phyloP scores from a whole-genome alignment of 2,888 invertebrate genomes.

The Aricia artaxerxes region DNA sequence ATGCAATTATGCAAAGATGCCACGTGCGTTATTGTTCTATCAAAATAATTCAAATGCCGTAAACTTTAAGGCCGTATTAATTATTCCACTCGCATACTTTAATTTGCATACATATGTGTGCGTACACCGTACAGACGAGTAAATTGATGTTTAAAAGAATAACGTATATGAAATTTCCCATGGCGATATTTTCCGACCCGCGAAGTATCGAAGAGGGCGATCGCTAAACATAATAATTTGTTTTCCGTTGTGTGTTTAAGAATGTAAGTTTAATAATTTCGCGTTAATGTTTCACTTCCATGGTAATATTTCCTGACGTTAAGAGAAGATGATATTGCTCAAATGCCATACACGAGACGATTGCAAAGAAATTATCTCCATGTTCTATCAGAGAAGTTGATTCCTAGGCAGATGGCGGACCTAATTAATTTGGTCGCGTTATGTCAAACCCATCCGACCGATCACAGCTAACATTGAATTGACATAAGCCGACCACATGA shows the following conservation, averaged over 20 bases:
- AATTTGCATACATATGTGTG: neutral
- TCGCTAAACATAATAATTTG: neutral
- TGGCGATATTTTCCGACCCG: neutral
- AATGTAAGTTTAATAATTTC: neutral
- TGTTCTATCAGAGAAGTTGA: too few species aligned
- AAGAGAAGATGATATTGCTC: neutral
- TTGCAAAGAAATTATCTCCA: too few species aligned
- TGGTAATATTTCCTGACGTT: neutral
- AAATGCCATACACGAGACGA: too few species aligned
- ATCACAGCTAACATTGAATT: too few species aligned
- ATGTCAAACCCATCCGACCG: too few species aligned
- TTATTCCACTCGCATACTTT: slow-evolving; percentile 14
- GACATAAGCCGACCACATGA: too few species aligned
- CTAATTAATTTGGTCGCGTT: too few species aligned
- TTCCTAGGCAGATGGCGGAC: too few species aligned
- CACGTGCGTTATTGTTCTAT: slow-evolving; percentile 21
- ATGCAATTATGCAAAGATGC: slow-evolving; percentile 1
- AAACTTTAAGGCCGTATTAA: slow-evolving; percentile 4
- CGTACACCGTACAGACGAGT: neutral
- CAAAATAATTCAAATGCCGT: slow-evolving; percentile 5
- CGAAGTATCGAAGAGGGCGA: neutral
- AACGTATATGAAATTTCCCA: neutral
- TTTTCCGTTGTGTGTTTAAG: neutral
- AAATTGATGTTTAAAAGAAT: neutral
- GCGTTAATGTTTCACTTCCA: neutral